Evolutionary conservation across 2,113 vertebrate species (phyloP).

Genomic region (Reinhardtius hippoglossoides): DNA sequence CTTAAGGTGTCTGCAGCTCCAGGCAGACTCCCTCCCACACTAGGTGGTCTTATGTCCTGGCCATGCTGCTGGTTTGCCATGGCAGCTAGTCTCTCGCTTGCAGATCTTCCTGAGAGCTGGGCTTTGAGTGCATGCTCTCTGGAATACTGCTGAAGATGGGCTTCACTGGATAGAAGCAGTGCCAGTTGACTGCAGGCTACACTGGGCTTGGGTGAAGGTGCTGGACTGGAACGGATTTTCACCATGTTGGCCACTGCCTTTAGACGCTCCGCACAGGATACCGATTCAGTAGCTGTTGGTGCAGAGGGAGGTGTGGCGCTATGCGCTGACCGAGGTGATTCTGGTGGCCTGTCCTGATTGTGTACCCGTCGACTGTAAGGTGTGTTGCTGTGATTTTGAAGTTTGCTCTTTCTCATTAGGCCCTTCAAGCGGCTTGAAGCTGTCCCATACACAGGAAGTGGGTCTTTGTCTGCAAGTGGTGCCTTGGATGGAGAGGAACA

Average conservation of each 20-base stretch:
- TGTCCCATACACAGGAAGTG: slow-evolving; percentile 89
- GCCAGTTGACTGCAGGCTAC: slow-evolving; percentile 97
- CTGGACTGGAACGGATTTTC: slow-evolving; percentile 92
- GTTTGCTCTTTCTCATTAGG: slow-evolving; percentile 92
- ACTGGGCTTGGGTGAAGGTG: slow-evolving; percentile 94
- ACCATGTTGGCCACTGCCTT: slow-evolving; percentile 97
- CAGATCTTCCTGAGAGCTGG: slow-evolving; percentile 90
- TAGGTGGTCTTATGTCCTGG: slow-evolving; percentile 88
- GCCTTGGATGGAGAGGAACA: slow-evolving; percentile 78
- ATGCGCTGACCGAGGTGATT: slow-evolving; percentile 87
- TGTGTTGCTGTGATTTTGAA: slow-evolving; percentile 87
- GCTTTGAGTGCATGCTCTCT: slow-evolving; percentile 96
- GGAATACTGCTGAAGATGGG: slow-evolving; percentile 97
- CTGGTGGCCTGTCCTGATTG: slow-evolving; percentile 85
- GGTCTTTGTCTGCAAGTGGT: slow-evolving; percentile 86
- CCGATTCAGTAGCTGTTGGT: slow-evolving; percentile 81
- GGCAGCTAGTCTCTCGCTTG: slow-evolving; percentile 94
- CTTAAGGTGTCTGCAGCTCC: slow-evolving; percentile 84
- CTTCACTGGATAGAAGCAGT: slow-evolving; percentile 96
- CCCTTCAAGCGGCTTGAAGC: slow-evolving; percentile 95
- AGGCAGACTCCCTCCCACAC: slow-evolving; percentile 78
- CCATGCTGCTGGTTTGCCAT: slow-evolving; percentile 89
- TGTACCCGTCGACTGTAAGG: slow-evolving; percentile 86
- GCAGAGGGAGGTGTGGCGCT: slow-evolving; percentile 81
- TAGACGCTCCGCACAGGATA: slow-evolving; percentile 92